Conservation (phyloP, 1,140 invertebrate genomes). For the Brachionus sp. region DNA sequence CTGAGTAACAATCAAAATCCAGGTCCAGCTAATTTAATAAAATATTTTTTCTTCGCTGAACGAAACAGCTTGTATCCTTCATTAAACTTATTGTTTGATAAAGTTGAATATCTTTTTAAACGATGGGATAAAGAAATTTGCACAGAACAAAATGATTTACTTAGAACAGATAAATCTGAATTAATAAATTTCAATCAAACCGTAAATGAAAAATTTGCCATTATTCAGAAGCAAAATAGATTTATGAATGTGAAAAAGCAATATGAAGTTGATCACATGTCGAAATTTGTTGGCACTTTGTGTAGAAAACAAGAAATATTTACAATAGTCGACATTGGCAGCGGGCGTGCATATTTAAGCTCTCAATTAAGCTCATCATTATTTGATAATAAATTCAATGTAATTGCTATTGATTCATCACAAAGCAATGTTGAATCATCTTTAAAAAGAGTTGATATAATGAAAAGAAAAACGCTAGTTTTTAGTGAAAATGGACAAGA, state of each 20-base stretch:
- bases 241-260: constrained; percentile 39
- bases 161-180: not conserved
- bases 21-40: constrained; percentile 1
- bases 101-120: not conserved
- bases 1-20: not conserved
- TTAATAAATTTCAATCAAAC: constrained; percentile 16
- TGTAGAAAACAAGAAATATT: constrained; percentile 3
- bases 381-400: constrained; percentile 66
- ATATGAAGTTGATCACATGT: constrained; percentile 41
- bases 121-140: not conserved
- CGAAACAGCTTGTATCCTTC: not conserved
- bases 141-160: not conserved
- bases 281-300: constrained; percentile 31
- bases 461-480: constrained; percentile 58
- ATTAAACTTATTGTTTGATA: not conserved
- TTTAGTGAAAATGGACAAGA: constrained; percentile 48
- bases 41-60: not conserved
- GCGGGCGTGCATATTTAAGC: constrained; percentile 79
- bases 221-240: constrained; percentile 32
- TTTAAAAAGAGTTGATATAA: constrained; percentile 61
- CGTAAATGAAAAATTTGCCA: constrained; percentile 25
- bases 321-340: constrained; percentile 73
- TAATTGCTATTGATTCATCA: constrained; percentile 75
- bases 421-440: constrained; percentile 66
- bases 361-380: constrained; percentile 66